phyloP scores from a whole-genome alignment of 2,888 invertebrate genomes.

The Fissipunctia ypsillon region DNA sequence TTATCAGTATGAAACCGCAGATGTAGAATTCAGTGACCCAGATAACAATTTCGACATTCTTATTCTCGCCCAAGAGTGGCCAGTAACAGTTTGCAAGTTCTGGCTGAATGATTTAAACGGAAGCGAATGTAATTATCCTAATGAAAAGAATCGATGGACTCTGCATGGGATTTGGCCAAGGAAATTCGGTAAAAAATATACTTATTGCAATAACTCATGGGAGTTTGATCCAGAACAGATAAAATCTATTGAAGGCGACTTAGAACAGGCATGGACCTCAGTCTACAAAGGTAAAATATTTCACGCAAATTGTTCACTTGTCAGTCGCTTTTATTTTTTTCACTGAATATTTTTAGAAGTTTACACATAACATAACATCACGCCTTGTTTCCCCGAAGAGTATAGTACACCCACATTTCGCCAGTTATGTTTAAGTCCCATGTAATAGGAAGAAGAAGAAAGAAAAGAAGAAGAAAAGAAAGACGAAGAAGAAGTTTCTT shows the following conservation, averaged over 20 bases:
- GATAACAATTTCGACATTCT: slow-evolving; percentile 12
- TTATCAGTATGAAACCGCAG: neutral
- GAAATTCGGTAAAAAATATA: neutral
- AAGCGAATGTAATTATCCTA: slow-evolving; percentile 15
- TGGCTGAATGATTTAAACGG: slow-evolving; percentile 8
- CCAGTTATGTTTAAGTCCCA: too few relatives aligned
- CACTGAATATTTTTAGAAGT: neutral
- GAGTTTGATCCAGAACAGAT: slow-evolving; percentile 24
- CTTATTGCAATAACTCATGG: slow-evolving; percentile 20
- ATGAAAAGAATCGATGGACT: slow-evolving; percentile 18
- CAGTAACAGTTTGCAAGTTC: slow-evolving; percentile 16
- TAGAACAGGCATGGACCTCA: slow-evolving; percentile 20
- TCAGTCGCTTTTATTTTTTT: neutral
- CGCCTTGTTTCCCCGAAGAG: too few relatives aligned
- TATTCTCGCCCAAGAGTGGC: slow-evolving; percentile 30
- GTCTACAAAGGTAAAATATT: slow-evolving; percentile 86
- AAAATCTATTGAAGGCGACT: slow-evolving; percentile 3
- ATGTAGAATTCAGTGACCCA: too few relatives aligned
- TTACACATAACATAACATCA: too few relatives aligned
- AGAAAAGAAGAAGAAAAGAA: too few relatives aligned
- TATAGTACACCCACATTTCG: too few relatives aligned
- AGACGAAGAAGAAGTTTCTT: too few relatives aligned
- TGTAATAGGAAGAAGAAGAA: too few relatives aligned
- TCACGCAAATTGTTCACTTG: neutral
- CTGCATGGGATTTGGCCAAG: slow-evolving; percentile 43